These are phyloP conservation scores for Papilio polyxenes DNA, from an alignment of 1,140 invertebrate species.

Conservation along the genomic window DNA sequence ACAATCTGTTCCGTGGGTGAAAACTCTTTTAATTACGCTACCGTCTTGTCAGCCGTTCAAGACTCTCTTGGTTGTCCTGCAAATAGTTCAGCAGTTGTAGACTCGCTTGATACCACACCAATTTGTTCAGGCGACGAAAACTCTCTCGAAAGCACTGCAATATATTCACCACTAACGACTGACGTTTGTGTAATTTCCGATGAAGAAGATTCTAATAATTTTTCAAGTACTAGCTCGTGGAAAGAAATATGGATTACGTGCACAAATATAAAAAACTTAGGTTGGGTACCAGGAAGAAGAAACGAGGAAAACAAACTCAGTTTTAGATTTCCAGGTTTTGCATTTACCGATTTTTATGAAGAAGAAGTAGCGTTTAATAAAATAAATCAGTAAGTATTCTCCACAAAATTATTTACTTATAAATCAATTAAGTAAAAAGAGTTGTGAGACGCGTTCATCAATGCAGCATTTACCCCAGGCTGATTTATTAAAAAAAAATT, in stretches of 20 bases:
- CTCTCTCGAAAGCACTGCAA: background rate
- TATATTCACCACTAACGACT: slow-evolving; percentile 42
- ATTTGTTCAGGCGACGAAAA: slow-evolving; percentile 38
- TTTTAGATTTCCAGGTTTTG: slow-evolving; percentile 71
- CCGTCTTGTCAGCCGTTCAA: background rate
- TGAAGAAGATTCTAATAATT: slow-evolving; percentile 51
- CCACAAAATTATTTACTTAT: background rate
- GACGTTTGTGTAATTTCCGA: slow-evolving; percentile 66
- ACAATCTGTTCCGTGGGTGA: slow-evolving; percentile 39
- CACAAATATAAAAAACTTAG: slow-evolving; percentile 57
- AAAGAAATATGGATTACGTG: slow-evolving; percentile 60
- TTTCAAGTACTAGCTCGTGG: slow-evolving; percentile 30
- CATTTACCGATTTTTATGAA: slow-evolving; percentile 61
- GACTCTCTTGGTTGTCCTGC: background rate
- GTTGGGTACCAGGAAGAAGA: slow-evolving; percentile 58
- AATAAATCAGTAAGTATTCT: slow-evolving; percentile 69
- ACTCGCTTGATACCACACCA: slow-evolving; percentile 16
- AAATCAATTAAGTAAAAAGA: no score
- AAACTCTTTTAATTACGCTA: background rate
- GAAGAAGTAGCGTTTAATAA: slow-evolving; percentile 62
- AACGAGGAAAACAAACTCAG: slow-evolving; percentile 55
- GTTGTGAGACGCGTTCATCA: no score
- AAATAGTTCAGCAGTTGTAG: background rate
- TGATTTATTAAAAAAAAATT: no score
- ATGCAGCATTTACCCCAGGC: no score